Evolutionary conservation across 1,140 invertebrate genomes (phyloP).

Genomic region (Xylocopa sonorina): DNA sequence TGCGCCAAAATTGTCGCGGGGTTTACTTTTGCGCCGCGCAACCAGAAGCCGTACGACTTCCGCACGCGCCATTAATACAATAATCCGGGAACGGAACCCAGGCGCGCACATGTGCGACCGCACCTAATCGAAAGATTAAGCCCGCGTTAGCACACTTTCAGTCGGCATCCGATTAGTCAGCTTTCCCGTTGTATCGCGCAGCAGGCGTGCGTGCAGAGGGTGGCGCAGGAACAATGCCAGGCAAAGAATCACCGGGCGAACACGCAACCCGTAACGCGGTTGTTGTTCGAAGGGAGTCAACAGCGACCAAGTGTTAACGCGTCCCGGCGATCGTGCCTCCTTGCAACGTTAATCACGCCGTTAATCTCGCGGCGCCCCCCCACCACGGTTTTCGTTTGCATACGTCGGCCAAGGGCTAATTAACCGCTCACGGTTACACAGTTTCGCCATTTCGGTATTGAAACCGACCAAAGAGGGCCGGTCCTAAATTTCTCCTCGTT

Average conservation of each 20-base stretch:
- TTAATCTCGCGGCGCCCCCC: neutral
- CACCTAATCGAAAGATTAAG: conserved; percentile 24
- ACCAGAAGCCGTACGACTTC: neutral
- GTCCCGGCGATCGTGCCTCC: neutral
- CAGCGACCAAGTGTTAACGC: neutral
- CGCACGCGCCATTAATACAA: neutral
- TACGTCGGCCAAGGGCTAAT: conserved; percentile 47
- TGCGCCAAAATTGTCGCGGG: neutral
- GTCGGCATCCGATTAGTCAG: conserved; percentile 1
- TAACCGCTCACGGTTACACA: conserved; percentile 37
- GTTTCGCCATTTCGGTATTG: conserved; percentile 47
- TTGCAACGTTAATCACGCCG: no score
- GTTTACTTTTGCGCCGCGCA: neutral
- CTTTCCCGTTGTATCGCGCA: neutral
- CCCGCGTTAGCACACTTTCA: conserved; percentile 3
- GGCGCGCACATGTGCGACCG: neutral
- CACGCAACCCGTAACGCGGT: neutral
- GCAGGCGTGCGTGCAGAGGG: neutral
- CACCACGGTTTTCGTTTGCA: conserved; percentile 52
- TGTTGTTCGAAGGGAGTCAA: no score
- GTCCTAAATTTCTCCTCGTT: conserved; percentile 61
- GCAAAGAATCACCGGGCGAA: neutral
- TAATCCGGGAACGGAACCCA: conserved; percentile 1
- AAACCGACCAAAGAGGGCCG: conserved; percentile 6
- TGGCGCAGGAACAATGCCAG: neutral